Conservation (phyloP, 35 echinoderm and acorn worm genomes). For the Ptychodera flava region DNA sequence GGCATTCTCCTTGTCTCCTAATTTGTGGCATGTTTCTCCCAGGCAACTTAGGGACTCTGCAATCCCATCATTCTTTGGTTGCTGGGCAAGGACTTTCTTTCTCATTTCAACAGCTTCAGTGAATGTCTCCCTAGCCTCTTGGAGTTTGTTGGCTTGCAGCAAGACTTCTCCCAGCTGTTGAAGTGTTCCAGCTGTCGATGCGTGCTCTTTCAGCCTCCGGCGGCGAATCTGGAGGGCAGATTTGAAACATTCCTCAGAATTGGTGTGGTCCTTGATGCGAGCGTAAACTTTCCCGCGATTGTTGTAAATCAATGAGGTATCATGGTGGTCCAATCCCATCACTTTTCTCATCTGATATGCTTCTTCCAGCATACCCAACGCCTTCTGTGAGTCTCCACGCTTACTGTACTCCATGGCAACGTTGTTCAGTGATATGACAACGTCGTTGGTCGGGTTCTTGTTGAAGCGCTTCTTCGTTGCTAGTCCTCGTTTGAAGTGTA, state of each 20-base stretch:
- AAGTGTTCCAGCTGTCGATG: slow-evolving; percentile 21
- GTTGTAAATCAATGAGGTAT: slow-evolving; percentile 26
- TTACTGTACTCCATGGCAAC: slow-evolving; percentile 8
- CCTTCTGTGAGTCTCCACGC: not conserved
- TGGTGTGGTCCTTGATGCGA: not conserved
- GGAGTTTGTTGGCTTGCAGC: not conserved
- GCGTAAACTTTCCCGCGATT: slow-evolving; percentile 30
- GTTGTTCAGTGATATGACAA: slow-evolving; percentile 21
- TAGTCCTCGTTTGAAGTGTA: not conserved
- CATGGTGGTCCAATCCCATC: slow-evolving; percentile 20
- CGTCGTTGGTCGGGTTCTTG: slow-evolving; percentile 9
- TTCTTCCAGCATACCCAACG: slow-evolving; percentile 18
- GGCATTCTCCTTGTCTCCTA: slow-evolving; percentile 12
- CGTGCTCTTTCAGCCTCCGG: not conserved
- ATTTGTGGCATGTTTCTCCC: not conserved
- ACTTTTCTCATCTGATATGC: slow-evolving; percentile 21
- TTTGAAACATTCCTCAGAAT: slow-evolving; percentile 12
- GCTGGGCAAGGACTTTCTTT: not conserved
- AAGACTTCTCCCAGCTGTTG: slow-evolving; percentile 17
- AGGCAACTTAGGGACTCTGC: slow-evolving; percentile 16
- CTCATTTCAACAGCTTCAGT: not conserved
- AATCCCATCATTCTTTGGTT: slow-evolving; percentile 6
- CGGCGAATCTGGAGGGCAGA: not conserved
- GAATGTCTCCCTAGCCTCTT: slow-evolving; percentile 3
- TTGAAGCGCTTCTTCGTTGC: slow-evolving; percentile 5